phyloP scores from a whole-genome alignment of 2,113 vertebrate genomes.

The Chaetops frenatus region DNA sequence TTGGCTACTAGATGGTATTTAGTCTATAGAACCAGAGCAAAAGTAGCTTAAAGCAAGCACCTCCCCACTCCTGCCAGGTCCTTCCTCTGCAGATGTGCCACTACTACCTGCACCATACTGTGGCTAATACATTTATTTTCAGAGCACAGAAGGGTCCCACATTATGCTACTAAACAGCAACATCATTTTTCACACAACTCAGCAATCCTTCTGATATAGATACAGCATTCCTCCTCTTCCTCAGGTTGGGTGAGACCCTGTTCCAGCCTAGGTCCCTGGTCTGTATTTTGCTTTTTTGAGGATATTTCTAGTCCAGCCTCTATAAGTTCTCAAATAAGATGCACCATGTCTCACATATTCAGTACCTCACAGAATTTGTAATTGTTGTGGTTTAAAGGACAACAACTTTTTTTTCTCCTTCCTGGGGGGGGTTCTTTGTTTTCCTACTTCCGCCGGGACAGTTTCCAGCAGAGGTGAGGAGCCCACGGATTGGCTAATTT shows the following conservation, averaged over 20 bases:
- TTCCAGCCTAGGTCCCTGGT: neutral
- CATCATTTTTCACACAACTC: neutral
- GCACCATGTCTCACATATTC: neutral
- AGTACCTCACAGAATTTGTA: neutral
- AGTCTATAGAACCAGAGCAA: neutral
- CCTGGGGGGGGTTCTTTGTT: too few relatives aligned
- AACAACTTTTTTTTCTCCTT: too few relatives aligned
- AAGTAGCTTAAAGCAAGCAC: neutral
- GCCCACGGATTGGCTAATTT: too few relatives aligned
- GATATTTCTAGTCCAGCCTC: neutral
- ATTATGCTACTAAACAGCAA: neutral
- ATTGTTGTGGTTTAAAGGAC: too few relatives aligned
- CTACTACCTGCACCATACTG: neutral
- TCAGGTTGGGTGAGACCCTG: neutral
- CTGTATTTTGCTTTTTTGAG: neutral
- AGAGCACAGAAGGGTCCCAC: neutral
- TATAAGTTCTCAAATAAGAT: neutral
- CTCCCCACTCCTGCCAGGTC: neutral
- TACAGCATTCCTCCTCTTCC: neutral
- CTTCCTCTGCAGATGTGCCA: neutral
- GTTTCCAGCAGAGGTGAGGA: too few relatives aligned
- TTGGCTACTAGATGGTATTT: accelerated
- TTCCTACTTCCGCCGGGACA: too few relatives aligned
- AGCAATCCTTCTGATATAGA: neutral
- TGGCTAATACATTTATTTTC: neutral